Evolutionary conservation across 2,113 vertebrate genomes (phyloP), one percentile per base, ranked within the genome.

Genomic region (Rhodinocichla rosea): DNA sequence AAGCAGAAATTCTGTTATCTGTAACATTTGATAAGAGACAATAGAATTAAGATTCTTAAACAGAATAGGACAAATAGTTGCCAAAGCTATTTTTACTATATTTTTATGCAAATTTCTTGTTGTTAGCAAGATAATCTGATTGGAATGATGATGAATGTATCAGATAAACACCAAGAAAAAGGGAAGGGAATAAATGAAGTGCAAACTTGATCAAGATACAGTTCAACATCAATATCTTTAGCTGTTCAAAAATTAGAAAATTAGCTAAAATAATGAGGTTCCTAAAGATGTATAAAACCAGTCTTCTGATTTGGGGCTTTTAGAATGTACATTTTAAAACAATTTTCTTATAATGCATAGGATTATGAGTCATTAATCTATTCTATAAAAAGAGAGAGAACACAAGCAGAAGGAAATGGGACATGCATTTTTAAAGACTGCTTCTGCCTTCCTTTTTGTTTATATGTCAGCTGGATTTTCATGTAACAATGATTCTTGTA

Each of bases 361-460:
- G 55, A 90, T 93, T 96, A 76, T 94, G 94, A 96, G 50, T 93
- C 80, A 95, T 63, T 96, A 19, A 49, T 85, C 44, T 82, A 27
- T 63, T 95, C 82, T 97, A 85, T 90, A 90, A 93, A 97, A 96
- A 93, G 92, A 84, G 33, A 65, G 79, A 76, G 88, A 90, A 65
- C 83, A 94, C 55, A 85, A 88, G 75, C 45, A 95, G 91, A 86
- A 95, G 87, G 92, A 95, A 93, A 94, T 89, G 69, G 85, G 73
- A 78, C 77, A n/a, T 81, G 47, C 55, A 83, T 97, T 96, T 95
- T 92, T 55, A 74, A 92, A 95, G 80, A 47, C 24, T 35, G 55
- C 44, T 92, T 92, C 77, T 92, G 86, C 80, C 60, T 88, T 76
- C 33, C 50, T 92, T 90, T 90, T 88, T 95, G 83, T 92, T 92